Evolutionary conservation across 2,888 invertebrate genomes (phyloP).

Genomic region (Halocaridina rubra): DNA sequence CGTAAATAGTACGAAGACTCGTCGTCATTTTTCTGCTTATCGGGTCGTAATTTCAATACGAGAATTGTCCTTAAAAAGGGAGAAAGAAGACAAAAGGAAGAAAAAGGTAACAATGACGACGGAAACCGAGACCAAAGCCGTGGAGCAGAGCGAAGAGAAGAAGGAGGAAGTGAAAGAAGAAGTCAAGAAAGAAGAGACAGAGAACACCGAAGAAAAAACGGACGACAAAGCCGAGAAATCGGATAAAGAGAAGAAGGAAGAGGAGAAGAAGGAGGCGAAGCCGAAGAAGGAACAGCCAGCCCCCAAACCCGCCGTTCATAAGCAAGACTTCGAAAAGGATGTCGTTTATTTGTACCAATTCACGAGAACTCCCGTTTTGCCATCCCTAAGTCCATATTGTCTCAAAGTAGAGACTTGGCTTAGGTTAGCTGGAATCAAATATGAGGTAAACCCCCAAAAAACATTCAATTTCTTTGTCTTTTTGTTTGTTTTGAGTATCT

Average conservation of each 20-base stretch:
- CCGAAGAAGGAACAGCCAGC: slow-evolving; percentile 70
- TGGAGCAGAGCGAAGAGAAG: slow-evolving; percentile 61
- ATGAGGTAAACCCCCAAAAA: slow-evolving; percentile 80
- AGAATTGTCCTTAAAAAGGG: too few relatives aligned
- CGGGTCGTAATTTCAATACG: too few relatives aligned
- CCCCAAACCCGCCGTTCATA: slow-evolving; percentile 83
- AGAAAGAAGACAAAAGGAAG: too few relatives aligned
- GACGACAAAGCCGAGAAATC: slow-evolving; percentile 64
- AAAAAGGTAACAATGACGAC: slow-evolving; percentile 62
- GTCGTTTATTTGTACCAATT: slow-evolving; percentile 94
- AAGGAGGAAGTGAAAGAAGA: slow-evolving; percentile 64
- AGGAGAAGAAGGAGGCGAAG: slow-evolving; percentile 63
- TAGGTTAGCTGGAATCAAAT: slow-evolving; percentile 88
- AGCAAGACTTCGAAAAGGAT: slow-evolving; percentile 90
- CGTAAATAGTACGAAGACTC: too few relatives aligned
- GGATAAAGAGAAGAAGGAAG: slow-evolving; percentile 63
- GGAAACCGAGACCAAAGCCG: slow-evolving; percentile 63
- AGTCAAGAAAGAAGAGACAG: slow-evolving; percentile 63
- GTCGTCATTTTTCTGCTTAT: too few relatives aligned
- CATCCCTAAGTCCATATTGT: slow-evolving; percentile 91
- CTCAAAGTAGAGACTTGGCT: slow-evolving; percentile 97
- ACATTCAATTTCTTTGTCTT: neutral
- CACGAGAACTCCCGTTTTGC: slow-evolving; percentile 87
- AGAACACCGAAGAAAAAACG: slow-evolving; percentile 64
- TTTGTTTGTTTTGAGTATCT: too few relatives aligned